These are phyloP conservation scores for Cossypha heuglini DNA, from an alignment of 2,797 vertebrate genomes.

Conservation along the genomic window DNA sequence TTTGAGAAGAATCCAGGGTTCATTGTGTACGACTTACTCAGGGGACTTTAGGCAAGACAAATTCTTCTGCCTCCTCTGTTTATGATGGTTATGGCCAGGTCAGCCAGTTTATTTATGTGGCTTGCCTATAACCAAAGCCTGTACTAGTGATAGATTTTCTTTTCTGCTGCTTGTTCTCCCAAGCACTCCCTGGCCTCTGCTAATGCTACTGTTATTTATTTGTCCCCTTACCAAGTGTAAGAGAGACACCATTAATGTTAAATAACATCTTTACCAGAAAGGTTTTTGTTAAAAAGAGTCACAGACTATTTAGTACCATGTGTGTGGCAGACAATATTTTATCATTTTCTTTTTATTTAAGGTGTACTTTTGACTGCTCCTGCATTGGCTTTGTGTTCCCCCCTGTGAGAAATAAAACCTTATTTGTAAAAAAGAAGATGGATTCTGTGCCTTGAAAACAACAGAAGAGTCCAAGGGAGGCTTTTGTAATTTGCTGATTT, in stretches of 20 bases:
- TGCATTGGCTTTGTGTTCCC: neutral
- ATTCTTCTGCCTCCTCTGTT: neutral
- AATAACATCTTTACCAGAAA: neutral
- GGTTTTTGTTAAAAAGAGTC: neutral
- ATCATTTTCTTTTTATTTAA: neutral
- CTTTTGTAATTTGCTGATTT: neutral
- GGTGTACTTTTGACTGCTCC: neutral
- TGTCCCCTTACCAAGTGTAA: neutral
- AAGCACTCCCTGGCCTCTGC: neutral
- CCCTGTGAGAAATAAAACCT: neutral
- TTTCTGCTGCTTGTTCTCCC: neutral
- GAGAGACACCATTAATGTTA: neutral
- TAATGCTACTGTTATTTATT: neutral
- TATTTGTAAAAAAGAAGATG: neutral
- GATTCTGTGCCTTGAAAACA: neutral
- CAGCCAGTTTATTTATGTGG: neutral
- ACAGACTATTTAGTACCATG: neutral
- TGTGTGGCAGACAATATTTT: neutral
- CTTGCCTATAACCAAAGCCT: neutral
- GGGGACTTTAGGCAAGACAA: neutral
- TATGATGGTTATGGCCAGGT: neutral
- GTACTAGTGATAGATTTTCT: rapidly evolving
- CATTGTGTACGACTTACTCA: neutral
- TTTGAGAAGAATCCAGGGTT: neutral
- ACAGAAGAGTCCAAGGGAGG: neutral